Percentiles rank a stretch among this genome's conserved stretches.
These are phyloP conservation scores for Geotrypetes seraphini DNA, from an alignment of 2,797 vertebrate species.

Conservation along the genomic window DNA sequence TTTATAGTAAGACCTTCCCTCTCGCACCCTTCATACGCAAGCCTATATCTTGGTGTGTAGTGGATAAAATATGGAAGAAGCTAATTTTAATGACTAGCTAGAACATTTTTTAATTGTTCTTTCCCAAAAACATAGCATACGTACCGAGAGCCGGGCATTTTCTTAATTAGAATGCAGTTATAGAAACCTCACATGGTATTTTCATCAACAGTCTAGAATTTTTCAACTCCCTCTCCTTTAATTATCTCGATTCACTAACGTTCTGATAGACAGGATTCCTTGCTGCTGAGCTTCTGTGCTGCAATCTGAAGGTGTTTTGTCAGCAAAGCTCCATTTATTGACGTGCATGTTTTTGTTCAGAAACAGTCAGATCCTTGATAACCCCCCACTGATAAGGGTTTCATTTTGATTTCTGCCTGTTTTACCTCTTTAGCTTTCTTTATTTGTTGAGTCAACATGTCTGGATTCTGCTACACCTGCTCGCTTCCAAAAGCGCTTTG, in stretches of 20 bases:
- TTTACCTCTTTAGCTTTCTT: slow-evolving; percentile 32
- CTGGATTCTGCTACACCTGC: slow-evolving; percentile 52
- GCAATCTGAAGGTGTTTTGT: not conserved
- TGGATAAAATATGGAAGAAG: not conserved
- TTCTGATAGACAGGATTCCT: slow-evolving; percentile 19
- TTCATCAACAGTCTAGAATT: too few species aligned
- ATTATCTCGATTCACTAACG: slow-evolving; percentile 35
- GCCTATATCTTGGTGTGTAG: too few species aligned
- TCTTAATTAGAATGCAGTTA: slow-evolving; percentile 32
- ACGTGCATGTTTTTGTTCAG: slow-evolving; percentile 8
- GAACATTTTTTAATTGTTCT: not conserved
- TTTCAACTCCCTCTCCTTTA: slow-evolving; percentile 22
- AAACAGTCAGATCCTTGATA: slow-evolving; percentile 2
- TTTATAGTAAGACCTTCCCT: too few species aligned
- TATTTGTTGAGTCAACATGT: slow-evolving; percentile 39
- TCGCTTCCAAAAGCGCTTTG: slow-evolving; percentile 38
- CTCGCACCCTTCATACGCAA: too few species aligned
- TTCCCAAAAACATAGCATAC: slow-evolving; percentile 16
- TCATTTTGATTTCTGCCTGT: slow-evolving; percentile 20
- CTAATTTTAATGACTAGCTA: not conserved
- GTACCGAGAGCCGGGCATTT: slow-evolving; percentile 16
- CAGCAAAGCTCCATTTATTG: not conserved
- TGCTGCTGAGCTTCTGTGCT: slow-evolving; percentile 4
- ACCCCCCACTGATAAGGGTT: slow-evolving; percentile 16
- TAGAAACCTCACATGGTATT: slow-evolving; percentile 22